Conservation (phyloP, 2,113 vertebrate species). For the Piaya cayana region DNA sequence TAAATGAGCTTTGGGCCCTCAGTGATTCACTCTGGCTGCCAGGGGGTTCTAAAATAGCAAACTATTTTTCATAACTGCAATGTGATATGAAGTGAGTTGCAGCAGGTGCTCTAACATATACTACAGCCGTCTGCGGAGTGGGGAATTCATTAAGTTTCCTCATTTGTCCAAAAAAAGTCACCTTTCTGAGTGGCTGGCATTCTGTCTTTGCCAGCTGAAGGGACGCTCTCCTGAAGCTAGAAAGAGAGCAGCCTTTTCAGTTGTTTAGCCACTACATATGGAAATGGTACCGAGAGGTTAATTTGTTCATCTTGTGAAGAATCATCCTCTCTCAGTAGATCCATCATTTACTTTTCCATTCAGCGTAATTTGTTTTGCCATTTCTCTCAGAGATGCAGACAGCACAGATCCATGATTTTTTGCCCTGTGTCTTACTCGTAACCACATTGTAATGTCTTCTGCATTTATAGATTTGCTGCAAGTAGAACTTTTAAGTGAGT, state of each 20-base stretch:
- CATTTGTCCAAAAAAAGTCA: constrained; percentile 77
- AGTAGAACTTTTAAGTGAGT: neutral
- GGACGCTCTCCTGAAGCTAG: neutral
- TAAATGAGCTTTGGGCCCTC: constrained; percentile 98
- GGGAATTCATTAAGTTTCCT: constrained; percentile 87
- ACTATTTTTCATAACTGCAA: constrained; percentile 99
- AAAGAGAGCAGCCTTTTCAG: neutral
- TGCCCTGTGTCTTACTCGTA: neutral
- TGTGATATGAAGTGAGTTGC: constrained; percentile 93
- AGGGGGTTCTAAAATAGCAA: constrained; percentile 99
- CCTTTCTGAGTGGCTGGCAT: constrained; percentile 59
- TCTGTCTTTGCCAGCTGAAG: constrained; percentile 65
- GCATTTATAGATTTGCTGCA: neutral
- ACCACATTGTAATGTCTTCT: neutral
- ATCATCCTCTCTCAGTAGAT: neutral
- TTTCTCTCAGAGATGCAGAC: neutral
- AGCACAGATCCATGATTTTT: neutral
- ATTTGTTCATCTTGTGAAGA: constrained; percentile 14
- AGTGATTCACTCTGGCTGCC: constrained; percentile 95
- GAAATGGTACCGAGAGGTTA: neutral
- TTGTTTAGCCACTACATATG: neutral
- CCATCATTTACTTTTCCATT: neutral
- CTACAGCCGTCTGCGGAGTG: constrained; percentile 79
- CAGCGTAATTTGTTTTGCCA: neutral
- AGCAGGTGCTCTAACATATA: constrained; percentile 90